Evolutionary conservation across 30 jellyfish, hydroid and myxozoan genomes (phyloP), one percentile per base, ranked within the genome.

Genomic region (Cassiopea andromeda): DNA sequence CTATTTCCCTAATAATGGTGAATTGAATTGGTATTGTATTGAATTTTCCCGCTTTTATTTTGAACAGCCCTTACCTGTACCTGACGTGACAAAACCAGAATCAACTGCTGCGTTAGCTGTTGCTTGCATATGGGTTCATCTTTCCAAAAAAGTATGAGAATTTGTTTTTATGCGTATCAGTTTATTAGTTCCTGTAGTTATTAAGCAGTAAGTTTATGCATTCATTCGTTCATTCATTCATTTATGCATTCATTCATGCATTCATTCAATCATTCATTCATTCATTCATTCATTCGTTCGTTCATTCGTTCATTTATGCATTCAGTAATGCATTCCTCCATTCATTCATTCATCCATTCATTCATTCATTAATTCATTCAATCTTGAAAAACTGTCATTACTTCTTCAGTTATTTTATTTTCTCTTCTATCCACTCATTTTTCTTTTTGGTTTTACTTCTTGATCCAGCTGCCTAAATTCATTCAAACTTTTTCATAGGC

Each of bases 71-170:
- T 48, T 95, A 50, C 93, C 92, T 74, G 94, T 91, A 12, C 96
- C 97, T 54, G 92, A 96, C 85, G 85, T 74, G 75, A 77, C 94
- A 19, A 87, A 82, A 54, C 91, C 98, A 1, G 97, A 95, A 46
- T 91, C 94, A 3, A 80, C 94, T 3, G 90, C 92, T 2, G 90
- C 97, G 2, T 73, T 95, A 64, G 97, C 99, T 27, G 95, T 95
- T 92, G 97, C 99, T 46, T 95, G 99, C 85, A 95, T 95, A 17
- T 95, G 99, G 99, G 97, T 95, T 48, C 99, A 95, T 83, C 81
- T 95, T 46, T 87, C 97, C 0, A 95, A 91, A 79, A 95, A 95
- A 96, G 99, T 91, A 76, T 19, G 83, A 38, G 6, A 18, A 10
- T n/a, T 38, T 16, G 43, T 19, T 85, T 16, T 5, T 18, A 44